These are phyloP conservation scores for Speoplatyrhinus poulsoni DNA, from an alignment of 2,113 vertebrate species.

Conservation along the genomic window DNA sequence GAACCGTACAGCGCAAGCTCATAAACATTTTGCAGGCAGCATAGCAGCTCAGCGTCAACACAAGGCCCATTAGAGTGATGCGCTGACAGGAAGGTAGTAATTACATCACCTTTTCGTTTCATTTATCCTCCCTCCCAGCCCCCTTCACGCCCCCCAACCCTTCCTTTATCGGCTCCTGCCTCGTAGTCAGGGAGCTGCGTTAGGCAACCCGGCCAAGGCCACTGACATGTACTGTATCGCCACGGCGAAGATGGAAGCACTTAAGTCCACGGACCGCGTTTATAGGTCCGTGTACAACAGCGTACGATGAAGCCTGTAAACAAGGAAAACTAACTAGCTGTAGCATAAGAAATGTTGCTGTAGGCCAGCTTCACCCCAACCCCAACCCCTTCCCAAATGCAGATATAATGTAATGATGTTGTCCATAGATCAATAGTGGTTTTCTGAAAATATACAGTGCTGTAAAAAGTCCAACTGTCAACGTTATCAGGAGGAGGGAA, in stretches of 20 bases:
- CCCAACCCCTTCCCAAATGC: not conserved
- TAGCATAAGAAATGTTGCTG: too few species aligned
- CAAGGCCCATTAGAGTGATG: conserved; percentile 54
- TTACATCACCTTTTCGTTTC: conserved; percentile 56
- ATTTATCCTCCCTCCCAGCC: conserved; percentile 33
- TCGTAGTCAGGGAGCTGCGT: not conserved
- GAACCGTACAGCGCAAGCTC: conserved; percentile 16
- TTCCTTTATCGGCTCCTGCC: conserved; percentile 24
- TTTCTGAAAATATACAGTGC: not conserved
- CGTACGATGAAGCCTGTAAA: too few species aligned
- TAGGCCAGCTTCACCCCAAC: too few species aligned
- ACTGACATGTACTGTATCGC: conserved; percentile 58
- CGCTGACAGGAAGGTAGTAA: conserved; percentile 67
- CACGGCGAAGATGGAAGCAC: conserved; percentile 53
- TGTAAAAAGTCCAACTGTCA: too few species aligned
- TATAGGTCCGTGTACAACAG: not conserved
- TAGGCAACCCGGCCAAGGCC: conserved; percentile 10
- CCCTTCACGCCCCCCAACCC: conserved; percentile 4
- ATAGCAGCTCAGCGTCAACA: conserved; percentile 38
- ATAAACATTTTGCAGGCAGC: conserved; percentile 26
- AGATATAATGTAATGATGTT: not conserved
- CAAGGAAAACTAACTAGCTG: too few species aligned
- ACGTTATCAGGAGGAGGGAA: not conserved
- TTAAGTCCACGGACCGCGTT: conserved; percentile 34
- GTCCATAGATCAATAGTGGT: not conserved